Conservation (phyloP, 2,888 invertebrate genomes). For the Lissonota sp. region DNA sequence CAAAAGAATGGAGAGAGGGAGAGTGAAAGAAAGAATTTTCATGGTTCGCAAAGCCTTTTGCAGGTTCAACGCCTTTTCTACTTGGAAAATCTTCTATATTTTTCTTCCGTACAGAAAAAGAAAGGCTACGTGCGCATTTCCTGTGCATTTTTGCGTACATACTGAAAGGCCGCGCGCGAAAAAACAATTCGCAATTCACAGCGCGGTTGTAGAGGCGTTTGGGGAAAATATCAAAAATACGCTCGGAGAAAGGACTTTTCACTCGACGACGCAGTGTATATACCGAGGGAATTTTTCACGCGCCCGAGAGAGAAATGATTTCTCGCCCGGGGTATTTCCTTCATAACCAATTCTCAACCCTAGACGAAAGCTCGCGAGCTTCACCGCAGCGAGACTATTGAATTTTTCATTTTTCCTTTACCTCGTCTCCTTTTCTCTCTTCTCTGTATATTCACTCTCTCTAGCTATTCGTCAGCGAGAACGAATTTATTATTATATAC, state of each 20-base stretch:
- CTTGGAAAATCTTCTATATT: slow-evolving; percentile 38
- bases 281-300: slow-evolving; percentile 57
- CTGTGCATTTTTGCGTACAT: too few relatives aligned
- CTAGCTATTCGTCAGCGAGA: slow-evolving; percentile 3
- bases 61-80: slow-evolving; percentile 45
- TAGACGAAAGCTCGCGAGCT: slow-evolving; percentile 10
- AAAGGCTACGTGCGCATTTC: background rate
- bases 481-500: slow-evolving; percentile 46
- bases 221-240: slow-evolving; percentile 58
- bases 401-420: slow-evolving; percentile 55
- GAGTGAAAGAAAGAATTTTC: slow-evolving; percentile 45
- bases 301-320: slow-evolving; percentile 53
- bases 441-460: slow-evolving; percentile 12
- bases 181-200: slow-evolving; percentile 46
- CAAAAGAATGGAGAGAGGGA: slow-evolving; percentile 21
- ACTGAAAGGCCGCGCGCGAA: slow-evolving; percentile 23
- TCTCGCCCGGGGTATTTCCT: slow-evolving; percentile 44
- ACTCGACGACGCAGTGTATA: slow-evolving; percentile 29
- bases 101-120: slow-evolving; percentile 23
- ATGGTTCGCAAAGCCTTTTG: slow-evolving; percentile 33
- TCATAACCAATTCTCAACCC: slow-evolving; percentile 44
- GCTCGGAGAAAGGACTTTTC: slow-evolving; percentile 58
- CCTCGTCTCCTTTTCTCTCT: slow-evolving; percentile 14
- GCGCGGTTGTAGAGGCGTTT: slow-evolving; percentile 14
- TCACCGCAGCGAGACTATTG: slow-evolving; percentile 40